Base-by-base conservation (phyloP, 2,888 invertebrate species). In the Limenitis camilla region DNA sequence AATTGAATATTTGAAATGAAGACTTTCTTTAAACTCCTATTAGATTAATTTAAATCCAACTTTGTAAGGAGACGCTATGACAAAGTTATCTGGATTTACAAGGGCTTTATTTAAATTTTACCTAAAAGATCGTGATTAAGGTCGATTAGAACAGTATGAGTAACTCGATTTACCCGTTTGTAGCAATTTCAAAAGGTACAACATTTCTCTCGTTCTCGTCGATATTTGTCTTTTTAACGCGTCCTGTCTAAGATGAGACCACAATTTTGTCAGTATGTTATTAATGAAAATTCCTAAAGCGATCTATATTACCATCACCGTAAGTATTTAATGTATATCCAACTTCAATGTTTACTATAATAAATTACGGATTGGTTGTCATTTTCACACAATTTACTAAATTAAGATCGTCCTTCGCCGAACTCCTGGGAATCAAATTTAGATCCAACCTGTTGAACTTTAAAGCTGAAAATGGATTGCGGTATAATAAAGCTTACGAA, bases 371-470 rank as follows among this genome's bases (percentile, higher is more conserved):
- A 54, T 57, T 45, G 42, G 42, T 42, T 46, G 54, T 46, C 52
- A 49, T 52, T 54, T 30, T 46, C 57, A 54, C 54, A 47, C 52
- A 54, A 57, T 57, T 49, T 54, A 47, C 36, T 49, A 54, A 56
- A 74, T 76, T 72, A 71, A 67, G 68, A 73, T 71, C 67, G 70
- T 67, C 70, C 69, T 69, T 65, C 65, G 31, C 66, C 59, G 48
- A 43, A 44, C 27, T 38, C 36, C 36, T 32, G 31, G 5, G 51
- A 54, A 54, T 49, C 51, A 30, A 67, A 58, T 62, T 63, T 66
- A 43, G 50, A 59, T 65, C 64, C 62, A 71, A 65, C 59, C 30
- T 5, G 31, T 38, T 39, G 7, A 33, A 58, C 6, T 38, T 45
- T 68, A 74, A 65, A 69, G 72, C 65, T 61, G 46, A 62, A 61